Conservation (phyloP, 2,113 vertebrate genomes). For the Pica pica region DNA sequence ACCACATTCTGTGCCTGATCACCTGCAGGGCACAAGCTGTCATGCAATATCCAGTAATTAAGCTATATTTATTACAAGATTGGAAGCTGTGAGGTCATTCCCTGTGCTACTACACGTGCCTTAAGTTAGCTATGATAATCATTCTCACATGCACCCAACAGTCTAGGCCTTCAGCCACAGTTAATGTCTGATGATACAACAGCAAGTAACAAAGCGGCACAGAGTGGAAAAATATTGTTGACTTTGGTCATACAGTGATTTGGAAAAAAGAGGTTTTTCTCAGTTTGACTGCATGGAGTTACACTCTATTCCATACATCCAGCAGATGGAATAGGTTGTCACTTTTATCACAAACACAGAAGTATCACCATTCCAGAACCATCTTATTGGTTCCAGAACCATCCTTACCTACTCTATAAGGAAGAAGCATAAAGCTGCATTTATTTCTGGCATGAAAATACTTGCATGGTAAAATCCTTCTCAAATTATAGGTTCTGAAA, state of each 20-base stretch:
- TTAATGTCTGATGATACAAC: neutral
- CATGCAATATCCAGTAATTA: slow-evolving; percentile 55
- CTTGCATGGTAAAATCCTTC: neutral
- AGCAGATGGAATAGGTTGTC: neutral
- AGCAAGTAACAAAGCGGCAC: neutral
- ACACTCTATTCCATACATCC: neutral
- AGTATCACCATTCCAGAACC: neutral
- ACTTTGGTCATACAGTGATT: neutral
- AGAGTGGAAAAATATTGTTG: neutral
- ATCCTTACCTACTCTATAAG: neutral
- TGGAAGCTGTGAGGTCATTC: slow-evolving; percentile 31
- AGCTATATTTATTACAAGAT: slow-evolving; percentile 12
- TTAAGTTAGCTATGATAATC: slow-evolving; percentile 20
- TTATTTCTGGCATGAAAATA: neutral
- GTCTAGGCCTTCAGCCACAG: neutral
- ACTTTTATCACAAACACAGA: neutral
- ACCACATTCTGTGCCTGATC: slow-evolving; percentile 10
- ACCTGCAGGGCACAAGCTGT: slow-evolving; percentile 35
- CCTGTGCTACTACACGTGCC: slow-evolving; percentile 7
- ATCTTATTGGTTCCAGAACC: neutral
- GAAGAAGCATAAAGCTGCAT: neutral
- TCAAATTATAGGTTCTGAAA: neutral
- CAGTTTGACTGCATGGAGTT: neutral
- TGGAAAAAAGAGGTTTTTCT: neutral
- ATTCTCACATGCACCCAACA: neutral